Evolutionary conservation across 1,140 invertebrate species (phyloP).

Genomic region (Cepaea nemoralis): DNA sequence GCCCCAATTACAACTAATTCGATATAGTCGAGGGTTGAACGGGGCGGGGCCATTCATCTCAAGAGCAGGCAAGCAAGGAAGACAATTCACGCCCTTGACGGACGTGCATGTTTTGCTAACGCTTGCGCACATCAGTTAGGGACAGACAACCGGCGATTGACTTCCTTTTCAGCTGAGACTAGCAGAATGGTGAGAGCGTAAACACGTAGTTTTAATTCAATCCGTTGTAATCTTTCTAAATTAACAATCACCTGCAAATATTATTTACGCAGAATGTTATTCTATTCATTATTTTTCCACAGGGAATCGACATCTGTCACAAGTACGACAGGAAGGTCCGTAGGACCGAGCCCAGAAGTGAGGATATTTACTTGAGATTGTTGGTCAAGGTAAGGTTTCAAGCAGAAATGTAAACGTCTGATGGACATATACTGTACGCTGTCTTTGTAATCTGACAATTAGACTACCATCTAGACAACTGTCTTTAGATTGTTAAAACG

Average conservation of each 20-base stretch:
- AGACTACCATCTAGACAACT: no score
- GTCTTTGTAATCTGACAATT: neutral
- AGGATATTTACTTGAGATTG: slow-evolving; percentile 97
- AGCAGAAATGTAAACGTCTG: neutral
- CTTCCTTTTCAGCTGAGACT: slow-evolving; percentile 54
- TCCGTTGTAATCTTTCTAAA: neutral
- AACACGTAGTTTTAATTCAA: neutral
- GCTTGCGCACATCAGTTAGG: no score
- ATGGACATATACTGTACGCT: neutral
- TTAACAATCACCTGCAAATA: neutral
- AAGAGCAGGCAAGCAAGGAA: no score
- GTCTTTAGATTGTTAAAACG: no score
- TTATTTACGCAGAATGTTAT: neutral
- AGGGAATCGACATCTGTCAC: slow-evolving; percentile 99
- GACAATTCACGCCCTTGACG: no score
- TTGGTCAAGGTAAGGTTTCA: slow-evolving; percentile 90
- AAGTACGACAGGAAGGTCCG: slow-evolving; percentile 98
- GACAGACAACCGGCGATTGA: slow-evolving; percentile 15
- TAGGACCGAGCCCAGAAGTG: slow-evolving; percentile 94
- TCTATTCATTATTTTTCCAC: slow-evolving; percentile 68
- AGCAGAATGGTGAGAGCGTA: slow-evolving; percentile 56
- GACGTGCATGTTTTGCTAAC: no score
- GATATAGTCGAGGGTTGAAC: no score
- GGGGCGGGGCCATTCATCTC: no score
- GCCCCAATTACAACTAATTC: no score